phyloP scores from a whole-genome alignment of 1,140 invertebrate species.

The Aphis craccivora region DNA sequence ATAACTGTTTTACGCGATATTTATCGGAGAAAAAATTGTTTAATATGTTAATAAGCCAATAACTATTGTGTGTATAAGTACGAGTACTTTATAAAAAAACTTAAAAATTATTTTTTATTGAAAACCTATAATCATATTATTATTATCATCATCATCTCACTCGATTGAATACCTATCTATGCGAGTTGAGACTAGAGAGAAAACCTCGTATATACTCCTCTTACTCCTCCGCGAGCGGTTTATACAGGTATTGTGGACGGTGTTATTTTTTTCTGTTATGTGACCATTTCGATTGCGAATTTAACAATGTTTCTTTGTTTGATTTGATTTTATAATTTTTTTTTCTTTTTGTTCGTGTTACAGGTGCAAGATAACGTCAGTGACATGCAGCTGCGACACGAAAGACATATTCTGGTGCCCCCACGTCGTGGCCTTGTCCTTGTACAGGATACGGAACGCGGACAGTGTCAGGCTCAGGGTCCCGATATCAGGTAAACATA shows the following conservation, averaged over 20 bases:
- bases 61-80: neutral
- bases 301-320: neutral
- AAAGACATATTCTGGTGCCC: constrained; percentile 91
- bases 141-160: neutral
- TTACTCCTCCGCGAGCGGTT: neutral
- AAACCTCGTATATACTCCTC: neutral
- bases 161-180: neutral
- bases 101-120: neutral
- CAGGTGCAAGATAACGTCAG: constrained; percentile 88
- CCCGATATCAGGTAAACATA: constrained; percentile 80
- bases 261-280: neutral
- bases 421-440: constrained; percentile 87
- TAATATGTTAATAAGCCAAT: neutral
- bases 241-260: neutral
- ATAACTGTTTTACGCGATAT: neutral
- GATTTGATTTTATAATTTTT: constrained; percentile 58
- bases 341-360: constrained; percentile 60
- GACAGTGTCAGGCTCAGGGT: constrained; percentile 80
- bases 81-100: neutral
- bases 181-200: neutral
- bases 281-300: neutral
- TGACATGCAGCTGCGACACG: constrained; percentile 87
- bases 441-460: constrained; percentile 86
- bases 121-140: neutral
- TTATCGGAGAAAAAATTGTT: neutral